Evolutionary conservation across 1,140 invertebrate genomes (phyloP).

Genomic region (Meloidogyne hapla): DNA sequence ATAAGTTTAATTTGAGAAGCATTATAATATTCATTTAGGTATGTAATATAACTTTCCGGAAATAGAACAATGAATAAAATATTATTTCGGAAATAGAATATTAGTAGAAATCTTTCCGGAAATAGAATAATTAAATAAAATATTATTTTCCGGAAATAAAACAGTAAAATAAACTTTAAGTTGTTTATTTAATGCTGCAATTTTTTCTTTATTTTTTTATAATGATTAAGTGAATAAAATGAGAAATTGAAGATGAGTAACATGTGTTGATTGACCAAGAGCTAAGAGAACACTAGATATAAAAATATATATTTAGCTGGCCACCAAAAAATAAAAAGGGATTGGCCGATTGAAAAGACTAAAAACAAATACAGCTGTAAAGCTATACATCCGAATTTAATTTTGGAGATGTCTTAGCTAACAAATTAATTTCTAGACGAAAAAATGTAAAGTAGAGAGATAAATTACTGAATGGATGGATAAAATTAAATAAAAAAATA

Average conservation of each 20-base stretch:
- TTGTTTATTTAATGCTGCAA: not conserved
- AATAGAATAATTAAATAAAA: not conserved
- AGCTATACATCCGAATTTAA: not conserved
- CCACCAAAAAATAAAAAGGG: not conserved
- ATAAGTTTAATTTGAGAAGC: not conserved
- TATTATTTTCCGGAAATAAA: not conserved
- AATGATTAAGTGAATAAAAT: not conserved
- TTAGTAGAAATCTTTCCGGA: not conserved
- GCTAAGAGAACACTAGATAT: not conserved
- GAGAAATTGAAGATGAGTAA: not conserved
- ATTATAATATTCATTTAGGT: too few relatives aligned
- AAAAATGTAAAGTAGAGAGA: too few relatives aligned
- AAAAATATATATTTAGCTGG: not conserved
- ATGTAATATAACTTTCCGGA: not conserved
- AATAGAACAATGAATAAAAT: not conserved
- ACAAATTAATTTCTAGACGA: too few relatives aligned
- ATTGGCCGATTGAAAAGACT: not conserved
- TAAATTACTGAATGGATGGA: too few relatives aligned
- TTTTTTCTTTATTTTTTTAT: not conserved
- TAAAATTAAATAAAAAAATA: too few relatives aligned
- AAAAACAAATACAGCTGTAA: not conserved
- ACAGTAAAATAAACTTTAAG: not conserved
- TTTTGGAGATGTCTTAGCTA: not conserved
- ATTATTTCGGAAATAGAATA: not conserved
- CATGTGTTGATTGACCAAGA: not conserved